Conservation (phyloP, 2,888 invertebrate species). For the Zaprionus bogoriensis region DNA sequence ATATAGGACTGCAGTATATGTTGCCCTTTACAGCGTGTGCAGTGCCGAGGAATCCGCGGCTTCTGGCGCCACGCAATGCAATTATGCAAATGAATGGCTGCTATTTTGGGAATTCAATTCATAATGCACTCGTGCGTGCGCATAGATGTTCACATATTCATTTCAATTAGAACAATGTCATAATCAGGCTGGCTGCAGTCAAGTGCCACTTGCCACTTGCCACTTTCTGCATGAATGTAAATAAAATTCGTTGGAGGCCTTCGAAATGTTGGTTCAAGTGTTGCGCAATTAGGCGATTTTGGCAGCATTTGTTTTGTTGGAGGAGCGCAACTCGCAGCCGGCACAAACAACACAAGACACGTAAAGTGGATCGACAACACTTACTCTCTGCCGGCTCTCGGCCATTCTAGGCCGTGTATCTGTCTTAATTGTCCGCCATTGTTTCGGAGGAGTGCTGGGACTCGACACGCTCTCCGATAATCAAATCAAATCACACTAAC, state of each 20-base stretch:
- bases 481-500: constrained; percentile 43
- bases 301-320: not conserved
- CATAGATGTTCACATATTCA: constrained; percentile 1
- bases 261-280: not conserved
- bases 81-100: constrained; percentile 39
- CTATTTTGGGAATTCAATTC: constrained; percentile 9
- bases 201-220: not conserved
- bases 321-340: not conserved
- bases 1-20: too few relatives aligned
- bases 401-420: constrained; percentile 17
- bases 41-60: not conserved
- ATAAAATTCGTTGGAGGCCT: not conserved
- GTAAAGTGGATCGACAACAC: constrained; percentile 9
- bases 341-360: not conserved
- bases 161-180: constrained; percentile 17
- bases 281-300: constrained; percentile 11
- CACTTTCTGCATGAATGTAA: not conserved
- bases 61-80: constrained; percentile 11
- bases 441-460: constrained; percentile 3
- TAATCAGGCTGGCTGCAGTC: constrained; percentile 20
- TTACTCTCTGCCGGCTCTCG: constrained; percentile 8
- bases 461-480: constrained; percentile 9
- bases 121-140: not conserved
- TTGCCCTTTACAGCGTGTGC: not conserved
- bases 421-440: constrained; percentile 46